Evolutionary conservation across 2,113 vertebrate species (phyloP).

Genomic region (Mandrillus leucophaeus): DNA sequence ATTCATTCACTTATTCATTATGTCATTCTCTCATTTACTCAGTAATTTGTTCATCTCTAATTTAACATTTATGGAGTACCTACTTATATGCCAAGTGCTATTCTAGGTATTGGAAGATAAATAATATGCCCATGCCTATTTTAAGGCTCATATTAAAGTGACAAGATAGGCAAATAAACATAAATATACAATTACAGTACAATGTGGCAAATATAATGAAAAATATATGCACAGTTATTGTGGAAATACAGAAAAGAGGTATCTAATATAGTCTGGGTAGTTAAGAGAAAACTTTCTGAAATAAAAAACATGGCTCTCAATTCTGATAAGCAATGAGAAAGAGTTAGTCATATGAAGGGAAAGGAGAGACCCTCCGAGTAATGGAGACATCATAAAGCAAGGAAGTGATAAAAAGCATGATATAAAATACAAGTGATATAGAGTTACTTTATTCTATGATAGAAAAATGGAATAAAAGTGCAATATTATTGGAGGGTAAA

Average conservation of each 20-base stretch:
- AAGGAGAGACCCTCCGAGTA: not conserved
- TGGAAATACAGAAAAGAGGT: not conserved
- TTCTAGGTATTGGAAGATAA: not conserved
- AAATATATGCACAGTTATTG: not conserved
- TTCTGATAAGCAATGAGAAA: not conserved
- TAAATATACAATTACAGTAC: not conserved
- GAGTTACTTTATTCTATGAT: not conserved
- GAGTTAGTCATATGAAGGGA: not conserved
- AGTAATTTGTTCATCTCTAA: not conserved
- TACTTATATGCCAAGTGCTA: not conserved
- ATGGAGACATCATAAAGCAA: not conserved
- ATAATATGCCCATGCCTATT: not conserved
- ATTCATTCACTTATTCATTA: not conserved
- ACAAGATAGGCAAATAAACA: not conserved
- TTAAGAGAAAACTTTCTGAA: not conserved
- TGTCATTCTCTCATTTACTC: not conserved
- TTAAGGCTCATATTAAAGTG: not conserved
- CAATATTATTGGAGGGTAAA: not conserved
- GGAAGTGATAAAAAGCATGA: not conserved
- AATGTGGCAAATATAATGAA: not conserved
- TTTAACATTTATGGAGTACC: not conserved
- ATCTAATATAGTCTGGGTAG: not conserved
- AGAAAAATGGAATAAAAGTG: not conserved
- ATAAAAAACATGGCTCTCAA: not conserved
- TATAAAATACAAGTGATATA: not conserved